phyloP scores from a whole-genome alignment of 2,113 vertebrate species.

The Siniperca knerii region DNA sequence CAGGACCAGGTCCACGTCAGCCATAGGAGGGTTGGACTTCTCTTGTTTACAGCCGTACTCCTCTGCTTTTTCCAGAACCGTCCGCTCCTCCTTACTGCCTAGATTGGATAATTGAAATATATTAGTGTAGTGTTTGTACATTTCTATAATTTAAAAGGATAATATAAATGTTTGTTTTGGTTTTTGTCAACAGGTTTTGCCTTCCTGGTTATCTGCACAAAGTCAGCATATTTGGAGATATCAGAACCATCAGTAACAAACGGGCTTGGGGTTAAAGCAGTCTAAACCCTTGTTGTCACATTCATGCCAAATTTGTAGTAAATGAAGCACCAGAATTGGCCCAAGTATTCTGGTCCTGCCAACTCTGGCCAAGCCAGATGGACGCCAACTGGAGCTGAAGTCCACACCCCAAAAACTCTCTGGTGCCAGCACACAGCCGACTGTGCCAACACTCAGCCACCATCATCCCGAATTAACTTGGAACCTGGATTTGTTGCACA shows the following conservation, averaged over 20 bases:
- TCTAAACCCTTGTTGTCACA: background rate
- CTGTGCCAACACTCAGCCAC: background rate
- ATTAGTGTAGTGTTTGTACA: background rate
- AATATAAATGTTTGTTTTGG: background rate
- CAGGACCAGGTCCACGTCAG: slow-evolving; percentile 88
- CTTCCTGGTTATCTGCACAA: background rate
- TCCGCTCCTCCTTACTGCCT: slow-evolving; percentile 91
- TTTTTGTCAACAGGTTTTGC: background rate
- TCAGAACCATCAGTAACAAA: background rate
- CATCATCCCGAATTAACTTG: background rate
- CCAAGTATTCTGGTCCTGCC: background rate
- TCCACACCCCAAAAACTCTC: background rate
- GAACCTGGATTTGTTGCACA: background rate
- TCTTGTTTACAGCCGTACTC: slow-evolving; percentile 88
- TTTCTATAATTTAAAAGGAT: background rate
- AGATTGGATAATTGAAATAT: background rate
- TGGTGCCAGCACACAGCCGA: background rate
- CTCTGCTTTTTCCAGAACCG: slow-evolving; percentile 91
- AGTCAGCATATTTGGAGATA: background rate
- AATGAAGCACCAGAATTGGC: background rate
- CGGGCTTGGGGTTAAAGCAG: background rate
- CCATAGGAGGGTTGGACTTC: slow-evolving; percentile 33
- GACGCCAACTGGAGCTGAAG: slow-evolving; percentile 9
- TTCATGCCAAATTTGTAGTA: background rate
- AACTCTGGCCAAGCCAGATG: background rate